phyloP scores from a whole-genome alignment of 2,888 invertebrate species.

The Melipona bicolor region DNA sequence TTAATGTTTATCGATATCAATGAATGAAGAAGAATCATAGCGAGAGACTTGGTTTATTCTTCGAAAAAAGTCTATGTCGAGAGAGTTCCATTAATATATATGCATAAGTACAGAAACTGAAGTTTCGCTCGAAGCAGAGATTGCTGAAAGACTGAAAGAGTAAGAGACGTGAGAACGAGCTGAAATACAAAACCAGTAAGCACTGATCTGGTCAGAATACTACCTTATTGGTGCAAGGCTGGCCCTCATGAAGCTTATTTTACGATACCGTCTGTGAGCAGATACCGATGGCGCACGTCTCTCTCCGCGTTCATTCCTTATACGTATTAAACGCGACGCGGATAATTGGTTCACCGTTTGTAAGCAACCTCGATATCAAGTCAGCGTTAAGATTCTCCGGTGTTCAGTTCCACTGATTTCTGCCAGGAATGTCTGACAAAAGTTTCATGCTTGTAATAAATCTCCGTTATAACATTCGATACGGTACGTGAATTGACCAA shows the following conservation, averaged over 20 bases:
- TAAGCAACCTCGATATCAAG: slow-evolving; percentile 50
- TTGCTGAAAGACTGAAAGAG: slow-evolving; percentile 60
- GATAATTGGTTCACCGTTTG: slow-evolving; percentile 58
- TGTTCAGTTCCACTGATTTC: slow-evolving; percentile 21
- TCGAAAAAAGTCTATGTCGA: slow-evolving; percentile 28
- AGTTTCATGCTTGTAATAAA: background rate
- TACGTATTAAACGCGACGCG: slow-evolving; percentile 51
- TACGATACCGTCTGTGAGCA: slow-evolving; percentile 62
- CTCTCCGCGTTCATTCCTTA: slow-evolving; percentile 45
- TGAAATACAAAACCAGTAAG: slow-evolving; percentile 82
- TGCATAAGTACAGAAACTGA: slow-evolving; percentile 8
- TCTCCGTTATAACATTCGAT: background rate
- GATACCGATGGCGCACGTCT: slow-evolving; percentile 12
- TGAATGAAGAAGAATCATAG: background rate
- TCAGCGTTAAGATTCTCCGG: slow-evolving; percentile 43
- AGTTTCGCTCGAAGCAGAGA: slow-evolving; percentile 61
- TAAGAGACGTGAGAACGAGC: slow-evolving; percentile 65
- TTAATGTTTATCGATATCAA: background rate
- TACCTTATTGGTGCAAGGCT: slow-evolving; percentile 79
- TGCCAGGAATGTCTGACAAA: background rate
- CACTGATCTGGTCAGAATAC: slow-evolving; percentile 81
- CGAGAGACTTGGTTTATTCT: background rate
- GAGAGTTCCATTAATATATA: slow-evolving; percentile 30
- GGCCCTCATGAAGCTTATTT: slow-evolving; percentile 76
- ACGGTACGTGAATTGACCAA: background rate